Evolutionary conservation across 2,113 vertebrate genomes (phyloP), one percentile per base, ranked within the genome.

Genomic region (Crotalus horridus): DNA sequence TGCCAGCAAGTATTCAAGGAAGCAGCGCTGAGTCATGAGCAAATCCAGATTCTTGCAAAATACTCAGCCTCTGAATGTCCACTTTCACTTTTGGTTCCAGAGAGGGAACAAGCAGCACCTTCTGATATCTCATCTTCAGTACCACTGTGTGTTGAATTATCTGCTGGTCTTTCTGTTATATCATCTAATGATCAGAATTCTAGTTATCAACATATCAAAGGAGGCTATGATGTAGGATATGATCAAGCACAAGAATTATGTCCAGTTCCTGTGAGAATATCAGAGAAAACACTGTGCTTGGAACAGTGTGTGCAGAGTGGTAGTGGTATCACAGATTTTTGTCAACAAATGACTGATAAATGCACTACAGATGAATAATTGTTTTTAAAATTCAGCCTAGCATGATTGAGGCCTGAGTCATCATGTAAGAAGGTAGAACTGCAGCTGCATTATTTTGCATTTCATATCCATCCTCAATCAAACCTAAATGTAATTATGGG

Each of bases 1-100:
- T 99, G 98, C 94, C 98, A 99, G 95, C 98, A 97, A 69, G 98
- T 99, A 92, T 98, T 98, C 94, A 97, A 97, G 23, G 98, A 99
- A 93, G 97, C 97, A 0, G 97, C 97, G 15, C 96, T 98, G 20
- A 98, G 98, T 93, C 98, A 97, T 0, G 98, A 99, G 90, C 98
- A 98, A 93, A 97, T 99, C 94, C 98, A 98, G 91, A 96, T 98
- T 88, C 98, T 99, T 17, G 97, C 98, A 94, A 98, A 98, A 95
- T 98, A 98, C 74, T 98, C 98, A 1, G 97, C 98, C 21, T 96
- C 98, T 0, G 98, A 99, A 93, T 97, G 98, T 92, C 97, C 98
- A 0, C 98, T 99, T 90, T 98, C 98, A 1, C 97, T 98, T n/a
- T 93, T 99, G 53, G 94, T 98, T 53, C 97, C 97, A 0, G 98